Evolutionary conservation across 37 sponge, comb jelly and placozoan species (phyloP), one percentile per base, ranked within the genome.

Genomic region (Ianthella basta): DNA sequence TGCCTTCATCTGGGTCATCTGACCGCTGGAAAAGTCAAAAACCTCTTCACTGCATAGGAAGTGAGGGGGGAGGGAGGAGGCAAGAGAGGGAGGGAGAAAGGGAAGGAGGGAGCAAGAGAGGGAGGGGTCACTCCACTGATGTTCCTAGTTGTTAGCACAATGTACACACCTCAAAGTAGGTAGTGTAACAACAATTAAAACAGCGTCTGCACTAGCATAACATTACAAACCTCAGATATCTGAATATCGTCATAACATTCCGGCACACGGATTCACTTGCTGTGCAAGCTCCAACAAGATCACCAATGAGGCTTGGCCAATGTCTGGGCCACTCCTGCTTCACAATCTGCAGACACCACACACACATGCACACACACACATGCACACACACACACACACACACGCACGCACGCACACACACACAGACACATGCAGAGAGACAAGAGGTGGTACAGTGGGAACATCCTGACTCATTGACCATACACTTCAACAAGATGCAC

Each of bases 251-350:
- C 97, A 99, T 95, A 72, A 97, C 97, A 89, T 99, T 99, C 67
- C 92, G 91, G 60, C 99, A 99, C 24, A 99, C 90, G 14, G 94
- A 83, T 77, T 99, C 96, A 59, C 90, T 90, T 10, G 96, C 94
- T 68, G 91, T 94, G 79, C 96, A 95, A 21, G 99, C 90, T 15
- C 99, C 99, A 50, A 97, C 97, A 15, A 99, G 89, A 50, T 99
- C 99, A 68, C 84, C 73, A 32, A 99, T 97, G 50, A 99, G 97
- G 0, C 92, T 89, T 0, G 99, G 95, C 99, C 99, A 99, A 60
- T 99, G 88, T 56, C 89, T 74, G 18, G 99, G 99, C 99, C 99
- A 99, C 74, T 99, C 99, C 59, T 99, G 94, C 88, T 99, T 99
- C 69, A 99, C 94, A 30, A 99, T 99, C 97, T 99, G 83, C 54